A percentile compares a stretch with the other conserved stretches of the same genome.
Evolutionary conservation across 30 jellyfish, hydroid and myxozoan genomes (phyloP).

Genomic region (Clytia hemisphaerica): DNA sequence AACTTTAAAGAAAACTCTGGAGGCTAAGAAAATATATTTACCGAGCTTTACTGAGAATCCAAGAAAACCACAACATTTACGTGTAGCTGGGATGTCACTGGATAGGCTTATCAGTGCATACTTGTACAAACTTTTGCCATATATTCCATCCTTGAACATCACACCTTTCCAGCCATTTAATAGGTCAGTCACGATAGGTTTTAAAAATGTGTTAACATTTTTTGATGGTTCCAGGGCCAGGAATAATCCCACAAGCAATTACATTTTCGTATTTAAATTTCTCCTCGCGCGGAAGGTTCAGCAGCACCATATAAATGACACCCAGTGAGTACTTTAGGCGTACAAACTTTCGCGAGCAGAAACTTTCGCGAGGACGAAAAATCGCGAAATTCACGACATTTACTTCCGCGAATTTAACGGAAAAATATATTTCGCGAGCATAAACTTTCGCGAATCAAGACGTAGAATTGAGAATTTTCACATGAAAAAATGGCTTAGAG

Average conservation of each 20-base stretch:
- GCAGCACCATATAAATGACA: background rate
- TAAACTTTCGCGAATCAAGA: no score
- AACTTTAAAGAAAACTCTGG: background rate
- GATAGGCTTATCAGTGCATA: background rate
- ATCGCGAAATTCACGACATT: no score
- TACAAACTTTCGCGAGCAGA: no score
- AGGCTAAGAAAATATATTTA: background rate
- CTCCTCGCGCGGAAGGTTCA: background rate
- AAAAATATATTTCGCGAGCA: no score
- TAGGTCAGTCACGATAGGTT: background rate
- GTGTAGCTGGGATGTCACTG: constrained; percentile 4
- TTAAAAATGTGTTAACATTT: no score
- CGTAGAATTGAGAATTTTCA: no score
- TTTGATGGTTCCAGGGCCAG: constrained; percentile 10
- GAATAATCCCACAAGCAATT: background rate
- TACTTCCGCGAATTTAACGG: no score
- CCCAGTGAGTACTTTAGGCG: no score
- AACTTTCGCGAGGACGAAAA: no score
- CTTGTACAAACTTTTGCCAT: background rate
- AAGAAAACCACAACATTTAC: constrained; percentile 1
- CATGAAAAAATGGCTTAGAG: no score
- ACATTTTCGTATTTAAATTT: constrained; percentile 1
- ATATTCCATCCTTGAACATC: background rate
- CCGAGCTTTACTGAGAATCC: background rate
- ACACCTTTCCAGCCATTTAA: background rate